phyloP scores from a whole-genome alignment of 2,888 invertebrate genomes.

The Marasmarcha lunaedactyla region DNA sequence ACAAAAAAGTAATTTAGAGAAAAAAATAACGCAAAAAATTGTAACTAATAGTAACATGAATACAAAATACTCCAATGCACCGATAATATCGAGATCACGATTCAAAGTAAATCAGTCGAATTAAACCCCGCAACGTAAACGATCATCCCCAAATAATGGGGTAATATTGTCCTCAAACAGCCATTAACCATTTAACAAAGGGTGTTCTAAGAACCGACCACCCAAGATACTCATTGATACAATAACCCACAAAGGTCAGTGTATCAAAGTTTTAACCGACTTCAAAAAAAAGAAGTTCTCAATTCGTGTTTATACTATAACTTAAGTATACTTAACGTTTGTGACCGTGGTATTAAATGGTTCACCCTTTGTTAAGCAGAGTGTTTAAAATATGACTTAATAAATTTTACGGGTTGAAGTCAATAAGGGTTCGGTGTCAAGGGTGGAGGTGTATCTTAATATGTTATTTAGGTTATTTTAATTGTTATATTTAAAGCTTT shows the following conservation, averaged over 20 bases:
- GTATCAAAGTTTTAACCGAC: constrained; percentile 27
- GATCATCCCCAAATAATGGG: constrained; percentile 35
- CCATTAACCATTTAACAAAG: constrained; percentile 44
- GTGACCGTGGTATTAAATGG: constrained; percentile 46
- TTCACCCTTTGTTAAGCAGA: constrained; percentile 24
- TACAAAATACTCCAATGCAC: too few relatives aligned
- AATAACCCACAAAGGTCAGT: constrained; percentile 39
- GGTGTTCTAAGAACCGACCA: constrained; percentile 58
- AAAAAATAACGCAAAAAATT: too few relatives aligned
- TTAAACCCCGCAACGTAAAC: constrained; percentile 43
- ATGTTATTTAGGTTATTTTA: too few relatives aligned
- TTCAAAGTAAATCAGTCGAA: constrained; percentile 57
- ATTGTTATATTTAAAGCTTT: too few relatives aligned
- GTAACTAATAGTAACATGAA: too few relatives aligned
- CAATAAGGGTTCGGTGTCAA: too few relatives aligned
- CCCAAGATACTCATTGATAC: constrained; percentile 50
- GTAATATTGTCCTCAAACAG: constrained; percentile 28
- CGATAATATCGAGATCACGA: constrained; percentile 56
- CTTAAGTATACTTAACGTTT: constrained; percentile 20
- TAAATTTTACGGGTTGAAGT: neutral
- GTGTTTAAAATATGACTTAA: neutral
- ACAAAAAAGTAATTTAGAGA: too few relatives aligned
- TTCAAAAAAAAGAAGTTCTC: too few relatives aligned
- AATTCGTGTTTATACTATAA: constrained; percentile 20
- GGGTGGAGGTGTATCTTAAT: too few relatives aligned